Evolutionary conservation across 2,888 invertebrate genomes (phyloP), one percentile per base, ranked within the genome.

Genomic region (Eupeodes latifasciatus): DNA sequence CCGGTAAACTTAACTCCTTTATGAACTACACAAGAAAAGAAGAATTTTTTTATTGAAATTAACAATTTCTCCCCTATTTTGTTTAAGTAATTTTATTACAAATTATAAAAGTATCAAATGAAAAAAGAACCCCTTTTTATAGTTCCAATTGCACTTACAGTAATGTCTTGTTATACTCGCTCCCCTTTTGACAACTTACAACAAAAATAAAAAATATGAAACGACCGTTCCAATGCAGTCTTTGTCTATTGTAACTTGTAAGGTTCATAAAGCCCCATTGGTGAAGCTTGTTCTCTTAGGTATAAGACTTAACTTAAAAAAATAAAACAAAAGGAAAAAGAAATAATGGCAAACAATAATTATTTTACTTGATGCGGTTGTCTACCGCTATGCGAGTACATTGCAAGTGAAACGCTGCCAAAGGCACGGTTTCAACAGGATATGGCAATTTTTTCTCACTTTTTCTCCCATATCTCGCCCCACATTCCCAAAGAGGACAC

Each of bases 291-390:
- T 59, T 49, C 72, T 57, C 57, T 51, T 12, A 7, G 5, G 5
- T 40, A 40, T 7, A 64, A 55, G 55, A 67, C 36, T 66, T 66
- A 49, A 66, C 47, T 64, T 67, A 9, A 19, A 19, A 19, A 67
- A 16, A 55, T 12, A 55, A 55, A 55, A 61, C 51, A 61, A 51
- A 47, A 47, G 7, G 34, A 44, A 71, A 71, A 14, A 59, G 5
- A 49, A 9, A 14, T 14, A 47, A 57, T 49, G 61, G 69, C 62
- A 62, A 71, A 80, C 40, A 75, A 62, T 64, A 49, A 72, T 75
- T 75, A n/a, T 71, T 69, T 27, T 66, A 81, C 59, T 81, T 81
- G 64, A 72, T 81, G 85, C 81, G 66, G 81, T 76, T 76, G 66
- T 85, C 71, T 49, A 61, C 36, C 7, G 0, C 7, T 11, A 11